Evolutionary conservation across 23 tunicate species (phyloP).

Genomic region (Ascidia mentula): DNA sequence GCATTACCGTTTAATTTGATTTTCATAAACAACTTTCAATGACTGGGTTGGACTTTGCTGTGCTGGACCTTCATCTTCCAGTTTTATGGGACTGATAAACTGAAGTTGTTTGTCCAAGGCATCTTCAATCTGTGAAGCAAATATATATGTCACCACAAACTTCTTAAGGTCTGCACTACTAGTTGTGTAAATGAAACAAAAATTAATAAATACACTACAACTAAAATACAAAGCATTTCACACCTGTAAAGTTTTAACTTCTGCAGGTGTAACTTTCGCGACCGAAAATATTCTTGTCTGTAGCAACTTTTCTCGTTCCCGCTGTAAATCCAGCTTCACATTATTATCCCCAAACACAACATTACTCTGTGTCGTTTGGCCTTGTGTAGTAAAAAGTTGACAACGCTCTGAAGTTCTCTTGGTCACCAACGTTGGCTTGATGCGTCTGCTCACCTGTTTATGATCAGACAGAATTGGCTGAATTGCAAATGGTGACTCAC

Average conservation of each 20-base stretch:
- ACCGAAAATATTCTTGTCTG: constrained; percentile 3
- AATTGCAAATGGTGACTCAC: background rate
- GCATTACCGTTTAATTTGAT: background rate
- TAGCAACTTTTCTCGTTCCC: background rate
- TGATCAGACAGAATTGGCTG: background rate
- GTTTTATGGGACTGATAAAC: background rate
- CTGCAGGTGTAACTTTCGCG: background rate
- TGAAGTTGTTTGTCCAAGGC: constrained; percentile 1
- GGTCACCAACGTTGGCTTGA: background rate
- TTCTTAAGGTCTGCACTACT: background rate
- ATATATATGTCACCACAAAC: background rate
- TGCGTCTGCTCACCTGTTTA: background rate
- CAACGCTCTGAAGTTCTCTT: background rate
- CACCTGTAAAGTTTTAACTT: background rate
- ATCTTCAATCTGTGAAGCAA: background rate
- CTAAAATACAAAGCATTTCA: background rate
- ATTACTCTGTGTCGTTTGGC: background rate
- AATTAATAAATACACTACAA: too few species aligned
- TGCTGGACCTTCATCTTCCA: background rate
- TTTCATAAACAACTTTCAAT: background rate
- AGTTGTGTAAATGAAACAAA: too few species aligned
- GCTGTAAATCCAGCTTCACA: background rate
- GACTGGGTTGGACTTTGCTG: background rate
- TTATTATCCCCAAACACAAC: background rate
- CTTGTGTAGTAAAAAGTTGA: background rate